Evolutionary conservation across 2,888 invertebrate genomes (phyloP), one percentile per base, ranked within the genome.

Genomic region (Ctenicera cuprea): DNA sequence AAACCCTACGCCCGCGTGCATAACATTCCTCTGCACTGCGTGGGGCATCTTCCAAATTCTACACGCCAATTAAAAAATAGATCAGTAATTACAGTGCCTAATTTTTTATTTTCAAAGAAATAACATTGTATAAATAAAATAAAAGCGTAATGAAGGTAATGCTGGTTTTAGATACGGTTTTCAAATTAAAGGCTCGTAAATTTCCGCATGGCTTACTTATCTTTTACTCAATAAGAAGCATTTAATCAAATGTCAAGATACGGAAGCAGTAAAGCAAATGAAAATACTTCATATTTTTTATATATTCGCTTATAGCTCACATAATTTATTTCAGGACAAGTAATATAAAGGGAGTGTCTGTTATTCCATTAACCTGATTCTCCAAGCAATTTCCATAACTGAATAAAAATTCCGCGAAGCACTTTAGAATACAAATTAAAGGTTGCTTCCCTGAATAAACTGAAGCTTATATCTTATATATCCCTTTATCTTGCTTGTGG

Each of bases 331-430:
- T 79, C 75, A 70, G 68, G 76, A 71, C 75, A 77, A 74, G 76
- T 77, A 81, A 79, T 78, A 81, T 80, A 78, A 79, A 79, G 80
- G n/a, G 80, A 81, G 81, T 80, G 82, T 81, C 82, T 80, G 79
- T 81, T 81, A 82, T 81, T 81, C 82, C 79, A 82, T 82, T 81
- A 82, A 80, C 80, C 81, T 80, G 80, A 81, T 81, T 81, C 79
- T 74, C 54, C 1, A 33, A 63, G 26, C 62, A 70, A 62, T 70
- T 70, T 70, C 54, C 52, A 66, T 66, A 66, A 66, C 66, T 38
- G 66, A 66, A 66, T 66, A 54, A 66, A 66, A 66, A 66, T 66
- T 66, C 54, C 37, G 43, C 66, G 41, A 66, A 54, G 66, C 54
- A 54, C 66, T 66, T 66, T 38, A 54, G 66, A 66, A 66, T 66